Evolutionary conservation across 2,797 vertebrate genomes (phyloP), one percentile per base, ranked within the genome.

Genomic region (Ctenochaetus hawaiiensis): DNA sequence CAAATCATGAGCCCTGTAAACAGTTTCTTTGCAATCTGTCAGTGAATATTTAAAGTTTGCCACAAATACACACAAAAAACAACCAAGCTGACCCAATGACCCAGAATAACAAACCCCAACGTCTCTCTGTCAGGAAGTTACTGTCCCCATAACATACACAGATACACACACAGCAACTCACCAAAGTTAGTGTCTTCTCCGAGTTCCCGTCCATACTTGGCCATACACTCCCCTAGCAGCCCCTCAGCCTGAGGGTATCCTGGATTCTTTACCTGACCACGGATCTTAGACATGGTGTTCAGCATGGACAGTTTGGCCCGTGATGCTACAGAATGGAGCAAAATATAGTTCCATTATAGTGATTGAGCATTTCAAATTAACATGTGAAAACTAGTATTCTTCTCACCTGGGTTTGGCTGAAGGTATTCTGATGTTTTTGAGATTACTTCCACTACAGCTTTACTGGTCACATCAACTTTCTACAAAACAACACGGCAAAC

Each of bases 381-480:
- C 1, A n/a, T 1, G 6, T 17, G 7, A 20, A 22, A 57, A 14
- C 16, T 5, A 16, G 2, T 26, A n/a, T 17, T 52, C 18, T 43
- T 71, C 93, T 93, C 89, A 99, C 98, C 98, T 85, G 98, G 98
- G 92, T 99, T 99, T 8, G 98, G 98, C 80, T 99, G 98, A 67
- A 99, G 96, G 90, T 99, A 99, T 88, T 99, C 98, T 0, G 96
- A 99, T 20, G 98, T 99, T 92, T 98, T 97, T 81, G 97, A 96
- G 91, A 99, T 94, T 0, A 99, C 96, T 77, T 99, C 98, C 20
- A 95, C 89, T 39, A 99, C 98, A 0, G 98, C 97, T 94, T 99
- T 99, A 93, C 96, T 99, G 83, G 98, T 99, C 78, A 99, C 94
- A 72, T 99, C 98, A 90, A 99, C 98, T 94, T 99, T 99, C 98